phyloP scores from a whole-genome alignment of 2,797 vertebrate genomes.

The Mustela erminea region DNA sequence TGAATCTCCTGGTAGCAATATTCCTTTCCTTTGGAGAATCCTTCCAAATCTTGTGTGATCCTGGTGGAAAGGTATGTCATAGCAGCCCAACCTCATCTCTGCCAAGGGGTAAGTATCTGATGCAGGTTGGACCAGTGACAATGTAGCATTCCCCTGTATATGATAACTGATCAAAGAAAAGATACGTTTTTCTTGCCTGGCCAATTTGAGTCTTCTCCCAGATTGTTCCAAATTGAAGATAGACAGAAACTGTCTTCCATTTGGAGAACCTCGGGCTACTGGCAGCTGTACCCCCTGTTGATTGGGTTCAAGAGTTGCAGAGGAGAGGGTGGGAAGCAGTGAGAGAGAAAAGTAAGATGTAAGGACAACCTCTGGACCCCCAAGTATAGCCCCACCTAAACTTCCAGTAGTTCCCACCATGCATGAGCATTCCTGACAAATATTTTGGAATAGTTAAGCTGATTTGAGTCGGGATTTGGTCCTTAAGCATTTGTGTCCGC shows the following conservation, averaged over 20 bases:
- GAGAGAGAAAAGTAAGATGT: neutral
- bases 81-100: neutral
- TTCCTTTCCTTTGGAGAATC: neutral
- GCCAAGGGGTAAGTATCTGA: neutral
- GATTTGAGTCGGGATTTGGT: neutral
- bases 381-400: neutral
- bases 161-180: neutral
- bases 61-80: neutral
- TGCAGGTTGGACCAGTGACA: neutral
- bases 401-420: neutral
- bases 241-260: neutral
- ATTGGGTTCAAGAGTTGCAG: neutral
- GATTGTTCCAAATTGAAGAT: neutral
- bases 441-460: neutral
- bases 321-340: neutral
- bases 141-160: no score
- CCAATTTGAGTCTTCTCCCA: neutral
- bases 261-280: neutral
- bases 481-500: neutral
- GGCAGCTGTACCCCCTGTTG: neutral
- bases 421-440: neutral
- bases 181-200: neutral
- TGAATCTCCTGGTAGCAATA: neutral
- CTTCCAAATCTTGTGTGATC: neutral
- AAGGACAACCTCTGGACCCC: neutral